Evolutionary conservation across 1,140 invertebrate genomes (phyloP), one percentile per base, ranked within the genome.

Genomic region (Oreohelix idahoensis): DNA sequence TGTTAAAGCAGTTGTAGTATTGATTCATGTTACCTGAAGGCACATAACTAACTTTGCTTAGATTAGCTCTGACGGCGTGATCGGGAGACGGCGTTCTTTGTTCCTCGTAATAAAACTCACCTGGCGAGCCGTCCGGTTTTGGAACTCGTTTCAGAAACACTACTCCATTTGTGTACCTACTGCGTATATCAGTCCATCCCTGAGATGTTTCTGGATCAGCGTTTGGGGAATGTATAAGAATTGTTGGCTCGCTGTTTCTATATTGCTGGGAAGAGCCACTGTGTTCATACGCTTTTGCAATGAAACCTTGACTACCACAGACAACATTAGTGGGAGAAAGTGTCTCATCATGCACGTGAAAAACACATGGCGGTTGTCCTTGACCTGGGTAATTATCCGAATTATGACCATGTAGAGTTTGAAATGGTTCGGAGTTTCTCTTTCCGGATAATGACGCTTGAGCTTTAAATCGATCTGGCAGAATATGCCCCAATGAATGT

Each of bases 31-130:
- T 82, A 8, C 70, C 71, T 20, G 80, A 82, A n/a, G 36, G 80
- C 1, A 82, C 80, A 32, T 70, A 81, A 29, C 71, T 82, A 23
- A 82, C 80, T 49, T 74, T 82, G 38, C 80, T 73, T 15, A 82
- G 35, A 32, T 39, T 82, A 1, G 49, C 71, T 32, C 80, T 39
- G 17, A 36, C 35, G 26, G 42, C 26, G 0, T 1, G 69, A n/a
- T 75, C 71, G 0, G 26, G 29, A 5, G 63, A n/a, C 1, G 69
- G 63, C 4, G 32, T 32, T 42, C n/a, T 35, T 58, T 81, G 38
- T 29, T 81, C 79, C 15, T 71, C 79, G 38, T 71, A 81, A 71
- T 71, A 81, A 49, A 45, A 75, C 42, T 75, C 70, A 23, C 71
- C 80, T 36, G 69, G 35, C 0, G 36, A 1, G 11, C 70, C 70